Evolutionary conservation across 2,113 vertebrate genomes (phyloP).

Genomic region (Casuarius casuarius): DNA sequence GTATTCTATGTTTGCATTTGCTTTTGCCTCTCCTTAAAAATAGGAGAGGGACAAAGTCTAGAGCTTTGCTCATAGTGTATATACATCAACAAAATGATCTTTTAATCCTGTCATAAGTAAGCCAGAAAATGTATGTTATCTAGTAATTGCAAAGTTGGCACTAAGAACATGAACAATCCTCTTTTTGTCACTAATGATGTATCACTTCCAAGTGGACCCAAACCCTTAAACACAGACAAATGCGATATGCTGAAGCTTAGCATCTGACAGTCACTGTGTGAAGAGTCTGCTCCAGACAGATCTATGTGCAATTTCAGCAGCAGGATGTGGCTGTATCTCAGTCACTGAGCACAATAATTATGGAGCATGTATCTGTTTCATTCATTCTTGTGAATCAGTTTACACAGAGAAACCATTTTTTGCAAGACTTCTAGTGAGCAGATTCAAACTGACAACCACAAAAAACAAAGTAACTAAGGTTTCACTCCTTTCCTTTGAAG

Average conservation of each 20-base stretch:
- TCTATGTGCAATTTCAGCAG: not conserved
- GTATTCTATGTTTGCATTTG: not conserved
- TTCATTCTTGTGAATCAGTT: not conserved
- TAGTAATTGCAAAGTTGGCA: not conserved
- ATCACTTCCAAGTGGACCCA: not conserved
- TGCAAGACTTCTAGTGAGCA: not conserved
- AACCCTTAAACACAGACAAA: not conserved
- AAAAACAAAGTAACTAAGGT: not conserved
- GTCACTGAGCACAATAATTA: not conserved
- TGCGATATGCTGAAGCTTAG: not conserved
- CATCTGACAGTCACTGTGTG: not conserved
- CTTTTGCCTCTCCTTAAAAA: not conserved
- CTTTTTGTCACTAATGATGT: not conserved
- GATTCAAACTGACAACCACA: not conserved
- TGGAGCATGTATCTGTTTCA: not conserved
- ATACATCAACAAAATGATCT: not conserved
- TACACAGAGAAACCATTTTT: not conserved
- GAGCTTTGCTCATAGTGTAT: not conserved
- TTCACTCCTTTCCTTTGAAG: not conserved
- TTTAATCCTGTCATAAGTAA: constrained; percentile 11
- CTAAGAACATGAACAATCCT: not conserved
- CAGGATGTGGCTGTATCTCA: not conserved
- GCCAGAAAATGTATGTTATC: not conserved
- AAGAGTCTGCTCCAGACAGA: not conserved
- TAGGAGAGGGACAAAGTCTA: not conserved